A percentile compares a stretch with the other conserved stretches of the same genome.
Evolutionary conservation across 2,797 vertebrate species (phyloP).

Genomic region (Acipenser ruthenus): DNA sequence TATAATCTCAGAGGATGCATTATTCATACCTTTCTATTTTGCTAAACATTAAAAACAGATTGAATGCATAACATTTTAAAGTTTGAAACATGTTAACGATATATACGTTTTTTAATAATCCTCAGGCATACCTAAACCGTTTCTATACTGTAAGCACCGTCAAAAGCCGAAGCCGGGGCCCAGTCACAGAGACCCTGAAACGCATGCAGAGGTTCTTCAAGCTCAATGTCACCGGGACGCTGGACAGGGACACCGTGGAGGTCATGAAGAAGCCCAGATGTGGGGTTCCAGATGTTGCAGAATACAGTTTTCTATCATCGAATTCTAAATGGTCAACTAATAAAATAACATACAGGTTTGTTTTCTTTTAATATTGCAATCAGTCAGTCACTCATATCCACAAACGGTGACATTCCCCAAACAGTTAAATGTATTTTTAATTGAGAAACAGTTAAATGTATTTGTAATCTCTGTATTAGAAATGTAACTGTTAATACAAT

Average conservation of each 20-base stretch:
- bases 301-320: slow-evolving; percentile 43
- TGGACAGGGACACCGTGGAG: slow-evolving; percentile 51
- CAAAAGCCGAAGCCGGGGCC: slow-evolving; percentile 12
- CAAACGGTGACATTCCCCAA: too few species aligned
- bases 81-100: too few species aligned
- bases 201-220: slow-evolving; percentile 72
- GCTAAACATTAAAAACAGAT: too few species aligned
- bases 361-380: background rate
- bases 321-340: slow-evolving; percentile 63
- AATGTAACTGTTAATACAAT: background rate
- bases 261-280: slow-evolving; percentile 67
- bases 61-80: too few species aligned
- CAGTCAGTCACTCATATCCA: too few species aligned
- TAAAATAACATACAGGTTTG: slow-evolving; percentile 73
- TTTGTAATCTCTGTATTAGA: background rate
- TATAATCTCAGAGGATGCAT: too few species aligned
- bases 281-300: slow-evolving; percentile 62
- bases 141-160: slow-evolving; percentile 36
- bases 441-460: background rate
- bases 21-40: too few species aligned
- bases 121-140: slow-evolving; percentile 39
- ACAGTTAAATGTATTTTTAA: too few species aligned
- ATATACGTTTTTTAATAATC: background rate
- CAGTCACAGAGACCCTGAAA: slow-evolving; percentile 50
- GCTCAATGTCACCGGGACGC: slow-evolving; percentile 55